Base-by-base conservation (phyloP, 2,113 vertebrate species). In the Maylandia zebra region DNA sequence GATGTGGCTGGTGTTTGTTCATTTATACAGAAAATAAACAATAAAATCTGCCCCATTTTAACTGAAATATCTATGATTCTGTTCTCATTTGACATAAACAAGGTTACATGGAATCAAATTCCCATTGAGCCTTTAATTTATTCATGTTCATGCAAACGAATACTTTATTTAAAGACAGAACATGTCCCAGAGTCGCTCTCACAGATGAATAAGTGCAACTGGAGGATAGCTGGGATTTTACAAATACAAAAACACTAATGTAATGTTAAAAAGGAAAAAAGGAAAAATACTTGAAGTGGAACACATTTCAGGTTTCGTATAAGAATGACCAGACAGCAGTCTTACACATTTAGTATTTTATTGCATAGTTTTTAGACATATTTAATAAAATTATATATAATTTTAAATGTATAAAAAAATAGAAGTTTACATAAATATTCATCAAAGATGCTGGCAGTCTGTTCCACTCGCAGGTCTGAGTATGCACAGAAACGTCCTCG, bases 401-500 rank as follows among this genome's bases (percentile, higher is more conserved):
- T 45, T 45, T 7, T 1, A 48, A 48, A 76, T 76, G 3, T 5
- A 12, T 32, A 74, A 2, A 74, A 45, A 45, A 27, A 45, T 45
- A 27, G 5, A 24, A 71, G 22, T 45, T 45, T 74, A 30, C 7
- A 30, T 32, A 50, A 10, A 50, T 3, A 50, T 32, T 48, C 7
- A 50, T 8, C 4, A 50, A 50, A 12, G 24, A 8, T 5, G 10
- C 71, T 8, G 14, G 43, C 41, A 48, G 69, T 12, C 19, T 41
- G 16, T 22, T 3, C 34, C 61, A 22, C 32, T 19, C 7, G 12
- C 34, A 69, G 64, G 11, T 13, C 24, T 17, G 69, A 30, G 22
- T 2, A 5, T 0, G 14, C 24, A 76, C 41, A n/a, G 19, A 76
- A 74, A 30, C 1, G 0, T 48, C 38, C 0, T 74, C 0, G 6